These are phyloP conservation scores for Microcebus murinus DNA, from an alignment of 2,113 vertebrate genomes.

Conservation along the genomic window DNA sequence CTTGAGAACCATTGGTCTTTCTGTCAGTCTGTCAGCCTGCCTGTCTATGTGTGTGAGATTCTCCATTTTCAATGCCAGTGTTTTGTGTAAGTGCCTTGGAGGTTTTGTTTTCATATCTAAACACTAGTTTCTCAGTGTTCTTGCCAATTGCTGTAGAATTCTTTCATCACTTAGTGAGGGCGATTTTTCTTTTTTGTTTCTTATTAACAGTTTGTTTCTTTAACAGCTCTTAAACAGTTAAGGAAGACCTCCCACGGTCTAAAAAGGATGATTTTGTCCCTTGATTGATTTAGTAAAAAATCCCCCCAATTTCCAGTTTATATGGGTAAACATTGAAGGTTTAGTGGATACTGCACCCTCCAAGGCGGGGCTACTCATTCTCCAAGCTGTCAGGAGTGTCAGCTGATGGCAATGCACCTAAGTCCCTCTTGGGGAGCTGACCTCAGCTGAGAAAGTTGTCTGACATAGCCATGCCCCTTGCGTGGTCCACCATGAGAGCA, in stretches of 20 bases:
- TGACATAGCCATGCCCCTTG: background rate
- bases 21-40: conserved; percentile 14
- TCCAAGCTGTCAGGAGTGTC: background rate
- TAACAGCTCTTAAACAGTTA: background rate
- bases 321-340: background rate
- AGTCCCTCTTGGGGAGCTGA: background rate
- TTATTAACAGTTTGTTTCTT: background rate
- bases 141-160: conserved; percentile 39
- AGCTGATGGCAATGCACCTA: background rate
- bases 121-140: conserved; percentile 45
- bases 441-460: background rate
- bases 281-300: conserved; percentile 25
- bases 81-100: conserved; percentile 52
- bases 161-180: conserved; percentile 41
- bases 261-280: conserved; percentile 34
- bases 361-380: background rate
- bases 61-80: conserved; percentile 41
- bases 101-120: conserved; percentile 59
- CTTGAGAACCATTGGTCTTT: background rate
- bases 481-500: background rate
- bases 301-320: background rate
- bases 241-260: conserved; percentile 16
- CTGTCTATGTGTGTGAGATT: background rate
- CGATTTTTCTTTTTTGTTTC: conserved; percentile 24
- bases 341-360: background rate